These are phyloP conservation scores for Agonopterix alstromeriana DNA, from an alignment of 2,888 invertebrate species.

Conservation along the genomic window DNA sequence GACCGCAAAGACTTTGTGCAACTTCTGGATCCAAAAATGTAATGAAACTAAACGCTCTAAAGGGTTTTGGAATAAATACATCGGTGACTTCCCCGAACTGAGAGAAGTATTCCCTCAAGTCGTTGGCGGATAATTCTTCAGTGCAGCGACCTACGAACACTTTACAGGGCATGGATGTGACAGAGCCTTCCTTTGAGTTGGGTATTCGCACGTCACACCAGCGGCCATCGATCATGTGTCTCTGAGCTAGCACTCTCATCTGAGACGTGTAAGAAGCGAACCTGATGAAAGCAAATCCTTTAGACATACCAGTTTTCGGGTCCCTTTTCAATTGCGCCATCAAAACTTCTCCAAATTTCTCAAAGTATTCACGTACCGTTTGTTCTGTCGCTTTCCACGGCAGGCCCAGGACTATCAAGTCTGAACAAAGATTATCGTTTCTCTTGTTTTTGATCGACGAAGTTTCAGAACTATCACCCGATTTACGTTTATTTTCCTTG, in stretches of 20 bases:
- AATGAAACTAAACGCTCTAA: constrained; percentile 89
- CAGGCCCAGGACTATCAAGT: constrained; percentile 98
- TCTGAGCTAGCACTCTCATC: constrained; percentile 93
- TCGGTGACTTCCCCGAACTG: constrained; percentile 91
- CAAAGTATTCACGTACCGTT: constrained; percentile 96
- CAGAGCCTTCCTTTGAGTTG: constrained; percentile 90
- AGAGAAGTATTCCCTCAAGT: constrained; percentile 86
- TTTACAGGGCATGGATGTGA: constrained; percentile 85
- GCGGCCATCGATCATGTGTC: constrained; percentile 97
- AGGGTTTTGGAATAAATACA: constrained; percentile 92
- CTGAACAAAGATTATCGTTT: constrained; percentile 95
- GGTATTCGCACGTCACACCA: constrained; percentile 99
- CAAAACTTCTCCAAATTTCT: constrained; percentile 96
- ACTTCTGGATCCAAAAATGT: constrained; percentile 90
- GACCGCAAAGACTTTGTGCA: constrained; percentile 87
- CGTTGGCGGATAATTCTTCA: constrained; percentile 87
- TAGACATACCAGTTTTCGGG: constrained; percentile 93
- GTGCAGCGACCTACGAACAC: constrained; percentile 92
- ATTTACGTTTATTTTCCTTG: constrained; percentile 96
- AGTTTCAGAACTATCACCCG: constrained; percentile 90
- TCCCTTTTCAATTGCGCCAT: constrained; percentile 99
- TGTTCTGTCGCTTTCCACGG: constrained; percentile 99
- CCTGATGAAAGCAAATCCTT: constrained; percentile 98
- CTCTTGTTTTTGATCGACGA: constrained; percentile 95
- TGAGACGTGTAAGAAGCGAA: constrained; percentile 97